Base-by-base conservation (phyloP, 35 echinoderm and acorn worm genomes). In the Acanthaster planci region DNA sequence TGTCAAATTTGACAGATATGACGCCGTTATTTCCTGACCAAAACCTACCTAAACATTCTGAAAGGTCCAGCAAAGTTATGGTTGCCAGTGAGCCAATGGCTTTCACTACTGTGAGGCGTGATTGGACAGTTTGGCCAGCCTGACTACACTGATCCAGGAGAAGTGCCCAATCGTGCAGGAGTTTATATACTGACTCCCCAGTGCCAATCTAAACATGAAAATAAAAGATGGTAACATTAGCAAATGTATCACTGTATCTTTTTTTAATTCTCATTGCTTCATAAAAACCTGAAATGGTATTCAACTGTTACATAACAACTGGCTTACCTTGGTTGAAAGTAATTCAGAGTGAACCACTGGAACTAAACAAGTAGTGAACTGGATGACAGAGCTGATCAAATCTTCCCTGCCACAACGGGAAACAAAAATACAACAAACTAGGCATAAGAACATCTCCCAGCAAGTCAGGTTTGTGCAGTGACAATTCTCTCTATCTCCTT, bases 131-230 rank as follows among this genome's bases (percentile, higher is more conserved):
- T 67, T 64, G 55, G 38, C 72, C 87, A 54, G 87, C 22, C n/a
- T 75, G 37, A 50, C 87, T 89, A 51, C 30, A 76, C 14, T 55
- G 30, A 39, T 82, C 76, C 19, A 89, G 47, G 8, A 89, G 79
- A 14, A 40, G 31, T 37, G 57, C 12, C 87, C 87, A 89, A 44
- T 59, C 38, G 8, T 7, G 50, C 18, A 89, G 55, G 27, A 80
- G 35, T 38, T 40, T 23, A 18, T 19, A 56, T 31, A 38, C 78
- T 31, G 10, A 26, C 76, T 52, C 55, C 38, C 1, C 8, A 38
- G 51, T 32, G 42, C 42, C 42, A 47, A 12, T 4, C 42, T 47
- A 47, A 47, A 47, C 12, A 6, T 4, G 12, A 47, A 47, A 47
- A 47, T 6, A 47, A 47, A 47, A 47, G 12, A 47, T 6, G 4